These are phyloP conservation scores for Phyllotreta striolata DNA, from an alignment of 2,888 invertebrate species.

Conservation along the genomic window DNA sequence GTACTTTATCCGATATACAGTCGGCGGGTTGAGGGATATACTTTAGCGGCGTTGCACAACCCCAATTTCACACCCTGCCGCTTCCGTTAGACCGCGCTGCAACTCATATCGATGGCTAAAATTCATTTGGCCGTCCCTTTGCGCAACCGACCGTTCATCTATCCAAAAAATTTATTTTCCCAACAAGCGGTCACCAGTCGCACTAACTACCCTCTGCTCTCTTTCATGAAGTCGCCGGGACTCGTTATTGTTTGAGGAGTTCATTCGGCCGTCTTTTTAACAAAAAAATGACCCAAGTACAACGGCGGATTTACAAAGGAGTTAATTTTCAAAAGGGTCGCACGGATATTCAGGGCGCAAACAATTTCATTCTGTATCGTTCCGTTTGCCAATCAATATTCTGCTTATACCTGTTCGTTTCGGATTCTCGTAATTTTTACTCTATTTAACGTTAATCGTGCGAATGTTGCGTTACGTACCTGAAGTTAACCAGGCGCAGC, in stretches of 20 bases:
- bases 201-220: slow-evolving; percentile 20
- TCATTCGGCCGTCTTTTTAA: too few relatives aligned
- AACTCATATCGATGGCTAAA: slow-evolving; percentile 59
- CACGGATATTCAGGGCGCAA: too few relatives aligned
- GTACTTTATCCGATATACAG: slow-evolving; percentile 52
- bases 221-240: not conserved
- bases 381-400: too few relatives aligned
- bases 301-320: slow-evolving; percentile 1
- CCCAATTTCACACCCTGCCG: slow-evolving; percentile 59
- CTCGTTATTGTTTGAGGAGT: slow-evolving; percentile 19
- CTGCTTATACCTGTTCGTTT: too few relatives aligned
- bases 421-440: too few relatives aligned
- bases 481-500: too few relatives aligned
- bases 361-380: too few relatives aligned
- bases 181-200: slow-evolving; percentile 30
- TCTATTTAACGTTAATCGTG: too few relatives aligned
- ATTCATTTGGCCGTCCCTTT: slow-evolving; percentile 56
- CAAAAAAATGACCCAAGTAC: slow-evolving; percentile 4
- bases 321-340: slow-evolving; percentile 8
- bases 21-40: slow-evolving; percentile 46
- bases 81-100: slow-evolving; percentile 54
- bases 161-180: slow-evolving; percentile 39
- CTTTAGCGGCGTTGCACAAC: slow-evolving; percentile 57
- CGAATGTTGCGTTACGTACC: too few relatives aligned
- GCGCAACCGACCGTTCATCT: slow-evolving; percentile 43